These are phyloP conservation scores for Gorsachius magnificus DNA, from an alignment of 2,797 vertebrate species.

Conservation along the genomic window DNA sequence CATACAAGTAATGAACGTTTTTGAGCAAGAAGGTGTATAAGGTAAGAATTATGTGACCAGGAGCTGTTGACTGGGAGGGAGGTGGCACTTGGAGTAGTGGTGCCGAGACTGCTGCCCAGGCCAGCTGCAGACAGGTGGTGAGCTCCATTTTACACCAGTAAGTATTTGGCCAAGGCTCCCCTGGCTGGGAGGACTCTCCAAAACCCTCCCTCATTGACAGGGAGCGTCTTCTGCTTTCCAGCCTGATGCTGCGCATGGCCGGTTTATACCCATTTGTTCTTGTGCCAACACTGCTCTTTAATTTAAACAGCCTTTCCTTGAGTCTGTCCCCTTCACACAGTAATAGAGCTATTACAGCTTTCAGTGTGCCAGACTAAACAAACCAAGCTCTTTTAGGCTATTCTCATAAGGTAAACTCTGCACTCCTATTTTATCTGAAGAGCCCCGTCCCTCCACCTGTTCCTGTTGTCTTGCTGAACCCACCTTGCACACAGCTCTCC, in stretches of 20 bases:
- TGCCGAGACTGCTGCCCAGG: accelerated
- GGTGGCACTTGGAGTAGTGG: background rate
- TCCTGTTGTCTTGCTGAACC: background rate
- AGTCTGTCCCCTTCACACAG: background rate
- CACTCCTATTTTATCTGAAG: background rate
- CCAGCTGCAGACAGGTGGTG: background rate
- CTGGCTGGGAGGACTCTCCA: background rate
- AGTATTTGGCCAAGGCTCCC: background rate
- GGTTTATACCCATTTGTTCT: background rate
- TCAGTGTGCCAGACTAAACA: background rate
- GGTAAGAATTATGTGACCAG: background rate
- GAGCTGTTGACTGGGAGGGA: background rate
- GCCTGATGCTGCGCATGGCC: accelerated
- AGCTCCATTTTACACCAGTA: background rate
- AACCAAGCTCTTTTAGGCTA: background rate
- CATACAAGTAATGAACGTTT: background rate
- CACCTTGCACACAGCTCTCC: background rate
- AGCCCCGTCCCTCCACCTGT: background rate
- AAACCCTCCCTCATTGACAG: background rate
- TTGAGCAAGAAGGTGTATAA: background rate
- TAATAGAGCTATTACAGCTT: background rate
- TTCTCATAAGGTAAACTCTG: background rate
- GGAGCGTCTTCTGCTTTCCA: background rate
- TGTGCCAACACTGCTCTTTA: background rate
- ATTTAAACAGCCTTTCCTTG: background rate